These are phyloP conservation scores for Ramazzottius varieornatus DNA, from an alignment of 2,888 invertebrate species.

Conservation along the genomic window DNA sequence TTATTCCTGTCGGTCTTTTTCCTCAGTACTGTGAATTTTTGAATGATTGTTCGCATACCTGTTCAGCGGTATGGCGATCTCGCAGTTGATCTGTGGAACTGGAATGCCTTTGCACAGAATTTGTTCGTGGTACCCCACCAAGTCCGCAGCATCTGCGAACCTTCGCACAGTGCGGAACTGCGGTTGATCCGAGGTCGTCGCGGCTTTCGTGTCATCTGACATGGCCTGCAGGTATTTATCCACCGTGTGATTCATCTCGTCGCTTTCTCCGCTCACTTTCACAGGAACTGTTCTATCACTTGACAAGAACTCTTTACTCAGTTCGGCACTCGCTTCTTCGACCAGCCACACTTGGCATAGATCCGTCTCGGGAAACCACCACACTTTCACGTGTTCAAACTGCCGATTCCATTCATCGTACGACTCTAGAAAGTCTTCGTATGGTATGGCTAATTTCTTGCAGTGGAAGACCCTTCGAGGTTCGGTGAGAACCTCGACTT, in stretches of 20 bases:
- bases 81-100: slow-evolving; percentile 3
- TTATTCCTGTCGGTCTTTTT: too few relatives aligned
- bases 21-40: too few relatives aligned
- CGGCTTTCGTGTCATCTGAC: not conserved
- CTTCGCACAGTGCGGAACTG: not conserved
- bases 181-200: not conserved
- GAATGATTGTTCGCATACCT: not conserved
- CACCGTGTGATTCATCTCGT: not conserved
- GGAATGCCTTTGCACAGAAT: slow-evolving; percentile 4
- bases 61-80: not conserved
- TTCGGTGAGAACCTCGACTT: not conserved
- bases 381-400: slow-evolving; percentile 2
- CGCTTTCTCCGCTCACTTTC: not conserved
- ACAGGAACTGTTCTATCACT: not conserved
- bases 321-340: not conserved
- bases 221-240: not conserved
- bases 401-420: not conserved
- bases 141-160: not conserved
- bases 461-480: not conserved
- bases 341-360: slow-evolving; percentile 5
- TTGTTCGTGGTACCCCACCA: slow-evolving; percentile 1
- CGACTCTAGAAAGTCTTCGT: not conserved
- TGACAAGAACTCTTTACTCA: not conserved
- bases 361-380: slow-evolving; percentile 4
- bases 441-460: not conserved